Evolutionary conservation across 2,113 vertebrate species (phyloP).

Genomic region (Prunella himalayana): DNA sequence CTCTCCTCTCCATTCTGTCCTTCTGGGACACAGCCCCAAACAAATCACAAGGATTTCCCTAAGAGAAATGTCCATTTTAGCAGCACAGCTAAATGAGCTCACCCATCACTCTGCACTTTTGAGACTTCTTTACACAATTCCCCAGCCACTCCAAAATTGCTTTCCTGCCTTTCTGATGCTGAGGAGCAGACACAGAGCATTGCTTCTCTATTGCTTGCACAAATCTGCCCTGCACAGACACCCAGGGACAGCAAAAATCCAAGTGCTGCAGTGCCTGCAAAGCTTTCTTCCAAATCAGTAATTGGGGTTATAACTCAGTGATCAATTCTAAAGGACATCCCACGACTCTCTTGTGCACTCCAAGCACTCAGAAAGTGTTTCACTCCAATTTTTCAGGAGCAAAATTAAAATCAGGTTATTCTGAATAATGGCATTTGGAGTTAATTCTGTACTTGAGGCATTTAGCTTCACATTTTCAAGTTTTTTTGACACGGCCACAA

Average conservation of each 20-base stretch:
- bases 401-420: background rate
- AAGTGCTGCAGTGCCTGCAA: background rate
- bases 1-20: background rate
- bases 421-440: background rate
- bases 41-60: background rate
- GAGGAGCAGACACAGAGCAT: background rate
- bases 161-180: background rate
- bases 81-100: background rate
- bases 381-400: background rate
- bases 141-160: background rate
- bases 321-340: accelerated
- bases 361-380: background rate
- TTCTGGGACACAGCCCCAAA: background rate
- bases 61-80: background rate
- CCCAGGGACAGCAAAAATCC: accelerated
- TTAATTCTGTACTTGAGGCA: background rate
- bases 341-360: background rate
- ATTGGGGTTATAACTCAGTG: background rate
- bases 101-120: background rate
- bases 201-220: background rate
- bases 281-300: background rate
- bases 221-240: background rate
- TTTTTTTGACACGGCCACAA: background rate
- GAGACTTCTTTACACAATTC: background rate
- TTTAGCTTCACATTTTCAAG: background rate